Conservation (phyloP, 2,113 vertebrate species). For the Leptobrachium ailaonicum region DNA sequence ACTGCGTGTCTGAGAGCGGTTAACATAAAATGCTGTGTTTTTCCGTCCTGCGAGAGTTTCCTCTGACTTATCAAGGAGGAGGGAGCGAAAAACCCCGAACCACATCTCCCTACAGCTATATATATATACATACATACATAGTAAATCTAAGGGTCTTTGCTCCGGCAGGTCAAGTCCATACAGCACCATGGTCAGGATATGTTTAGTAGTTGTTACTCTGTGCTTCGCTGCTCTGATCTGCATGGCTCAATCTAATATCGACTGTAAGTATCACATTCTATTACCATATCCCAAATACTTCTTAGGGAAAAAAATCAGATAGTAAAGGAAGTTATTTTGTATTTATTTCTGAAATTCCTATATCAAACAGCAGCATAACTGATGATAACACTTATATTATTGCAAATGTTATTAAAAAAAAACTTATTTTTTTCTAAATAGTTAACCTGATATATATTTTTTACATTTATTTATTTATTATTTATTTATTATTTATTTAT, state of each 20-base stretch:
- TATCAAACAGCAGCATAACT: too few relatives aligned
- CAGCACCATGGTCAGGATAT: background rate
- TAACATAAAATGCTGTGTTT: background rate
- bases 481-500: too few relatives aligned
- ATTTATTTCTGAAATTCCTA: too few relatives aligned
- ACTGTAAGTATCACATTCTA: conserved; percentile 17
- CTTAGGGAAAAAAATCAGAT: too few relatives aligned
- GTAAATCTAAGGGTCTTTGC: too few relatives aligned
- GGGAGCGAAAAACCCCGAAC: background rate
- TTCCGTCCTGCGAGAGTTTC: conserved; percentile 6
- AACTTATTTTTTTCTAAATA: too few relatives aligned
- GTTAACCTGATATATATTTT: too few relatives aligned
- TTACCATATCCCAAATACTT: background rate
- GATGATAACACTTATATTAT: too few relatives aligned
- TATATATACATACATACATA: background rate
- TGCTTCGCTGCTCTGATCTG: background rate
- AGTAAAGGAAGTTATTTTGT: too few relatives aligned
- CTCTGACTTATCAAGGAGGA: background rate
- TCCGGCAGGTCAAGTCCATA: background rate
- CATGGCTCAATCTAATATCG: background rate
- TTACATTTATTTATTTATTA: too few relatives aligned
- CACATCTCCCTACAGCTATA: background rate
- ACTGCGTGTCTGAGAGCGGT: background rate
- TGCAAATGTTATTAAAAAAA: too few relatives aligned
- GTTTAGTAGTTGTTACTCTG: background rate